phyloP scores from a whole-genome alignment of 2,888 invertebrate species.

The Cephus sareptanus region DNA sequence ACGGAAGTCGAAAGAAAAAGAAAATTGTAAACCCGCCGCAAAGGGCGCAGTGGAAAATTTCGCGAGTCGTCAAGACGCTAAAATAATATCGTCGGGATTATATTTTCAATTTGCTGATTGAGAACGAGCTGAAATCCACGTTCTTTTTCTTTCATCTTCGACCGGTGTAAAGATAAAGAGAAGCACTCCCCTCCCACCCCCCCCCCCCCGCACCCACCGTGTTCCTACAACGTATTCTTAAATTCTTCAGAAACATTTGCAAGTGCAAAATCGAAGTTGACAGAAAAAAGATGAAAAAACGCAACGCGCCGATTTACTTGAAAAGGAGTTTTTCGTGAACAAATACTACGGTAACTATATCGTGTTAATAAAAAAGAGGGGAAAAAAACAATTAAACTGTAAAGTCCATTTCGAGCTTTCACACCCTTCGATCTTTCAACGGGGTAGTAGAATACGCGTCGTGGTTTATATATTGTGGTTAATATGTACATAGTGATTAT shows the following conservation, averaged over 20 bases:
- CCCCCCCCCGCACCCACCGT: background rate
- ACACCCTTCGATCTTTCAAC: background rate
- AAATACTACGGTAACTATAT: background rate
- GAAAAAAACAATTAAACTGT: background rate
- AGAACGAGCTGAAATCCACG: background rate
- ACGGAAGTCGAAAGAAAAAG: background rate
- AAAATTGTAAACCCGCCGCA: background rate
- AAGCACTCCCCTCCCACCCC: background rate
- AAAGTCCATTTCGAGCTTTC: background rate
- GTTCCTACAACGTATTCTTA: constrained; percentile 15
- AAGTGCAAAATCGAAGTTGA: background rate
- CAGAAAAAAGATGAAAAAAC: background rate
- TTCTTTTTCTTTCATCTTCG: no score
- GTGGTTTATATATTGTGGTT: background rate
- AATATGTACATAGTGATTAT: background rate
- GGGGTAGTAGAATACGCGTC: background rate
- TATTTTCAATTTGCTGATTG: background rate
- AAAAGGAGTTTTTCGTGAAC: background rate
- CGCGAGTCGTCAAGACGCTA: background rate
- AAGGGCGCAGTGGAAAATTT: background rate
- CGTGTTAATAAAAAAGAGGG: background rate
- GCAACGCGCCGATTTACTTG: background rate
- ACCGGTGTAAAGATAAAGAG: no score
- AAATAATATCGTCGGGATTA: background rate
- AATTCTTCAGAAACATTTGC: background rate